Evolutionary conservation across 2,797 vertebrate genomes (phyloP).

Genomic region (Pelodytes ibericus): DNA sequence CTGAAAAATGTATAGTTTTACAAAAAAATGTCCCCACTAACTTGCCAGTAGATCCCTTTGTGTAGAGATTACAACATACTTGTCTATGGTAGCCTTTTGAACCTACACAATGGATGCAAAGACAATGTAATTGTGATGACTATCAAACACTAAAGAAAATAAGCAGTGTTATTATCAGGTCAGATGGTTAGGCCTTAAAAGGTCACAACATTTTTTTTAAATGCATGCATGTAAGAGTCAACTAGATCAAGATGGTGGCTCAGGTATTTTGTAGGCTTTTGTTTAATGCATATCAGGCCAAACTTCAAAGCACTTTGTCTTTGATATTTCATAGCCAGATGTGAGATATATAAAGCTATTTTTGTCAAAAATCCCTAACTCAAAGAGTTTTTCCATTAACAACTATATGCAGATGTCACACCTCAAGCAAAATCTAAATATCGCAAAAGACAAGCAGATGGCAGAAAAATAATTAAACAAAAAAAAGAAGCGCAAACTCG

Average conservation of each 20-base stretch:
- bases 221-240: constrained; percentile 64
- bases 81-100: constrained; percentile 68
- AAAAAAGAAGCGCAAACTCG: not conserved
- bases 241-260: constrained; percentile 62
- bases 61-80: constrained; percentile 57
- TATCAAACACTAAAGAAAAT: constrained; percentile 62
- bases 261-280: constrained; percentile 64
- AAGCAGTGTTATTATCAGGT: constrained; percentile 61
- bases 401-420: constrained; percentile 38
- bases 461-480: not conserved
- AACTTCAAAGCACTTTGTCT: constrained; percentile 70
- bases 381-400: constrained; percentile 15
- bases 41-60: constrained; percentile 50
- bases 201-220: constrained; percentile 64
- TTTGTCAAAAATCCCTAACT: constrained; percentile 33
- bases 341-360: constrained; percentile 60
- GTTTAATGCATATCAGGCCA: constrained; percentile 66
- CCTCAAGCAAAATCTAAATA: constrained; percentile 37
- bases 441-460: constrained; percentile 25
- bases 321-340: constrained; percentile 71
- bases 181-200: constrained; percentile 59
- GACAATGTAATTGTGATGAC: constrained; percentile 64
- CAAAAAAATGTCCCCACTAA: not conserved
- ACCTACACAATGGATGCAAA: constrained; percentile 67
- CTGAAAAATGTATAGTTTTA: not conserved